Evolutionary conservation across 2,113 vertebrate species (phyloP), one percentile per base, ranked within the genome.

Genomic region (Asarcornis scutulata): DNA sequence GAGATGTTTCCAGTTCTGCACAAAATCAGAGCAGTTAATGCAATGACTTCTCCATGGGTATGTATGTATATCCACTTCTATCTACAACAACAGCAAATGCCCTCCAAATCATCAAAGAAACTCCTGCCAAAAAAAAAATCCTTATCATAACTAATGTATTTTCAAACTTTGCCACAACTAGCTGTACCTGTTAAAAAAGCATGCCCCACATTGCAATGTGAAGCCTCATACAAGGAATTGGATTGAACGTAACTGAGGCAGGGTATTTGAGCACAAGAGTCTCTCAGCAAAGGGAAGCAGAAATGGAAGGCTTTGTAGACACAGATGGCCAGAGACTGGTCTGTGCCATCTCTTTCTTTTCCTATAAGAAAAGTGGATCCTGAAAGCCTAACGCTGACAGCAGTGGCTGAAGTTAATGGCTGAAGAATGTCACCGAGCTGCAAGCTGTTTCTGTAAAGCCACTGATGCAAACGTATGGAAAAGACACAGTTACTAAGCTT

Each of bases 181-280:
- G 52, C 34, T 58, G 42, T 31, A 18, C 11, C 46, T 44, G 36
- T 66, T 89, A 72, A 75, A 88, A 86, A 64, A 2, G 22, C 72
- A 55, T 0, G 0, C 7, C 40, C 55, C 69, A 25, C 53, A 12
- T 17, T 0, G 0, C 9, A 12, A 6, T 4, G 6, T 31, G 67
- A 59, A 87, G n/a, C 62, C 42, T 73, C 2, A 0, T 5, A 23
- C 2, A 2, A 1, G 29, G 32, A 6, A 17, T 44, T 86, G 75
- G 48, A 86, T 1, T n/a, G 60, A 68, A 67, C 9, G 32, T 42
- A 55, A 67, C 62, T 52, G 34, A 60, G 17, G 11, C 38, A 67
- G 62, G 81, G 34, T 44, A 55, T 46, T n/a, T 17, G 69, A 84
- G 27, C 29, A 21, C 20, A 52, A 25, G 55, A 7, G 12, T 32